Evolutionary conservation across 2,113 vertebrate species (phyloP).

Genomic region (Ptyas mucosa): DNA sequence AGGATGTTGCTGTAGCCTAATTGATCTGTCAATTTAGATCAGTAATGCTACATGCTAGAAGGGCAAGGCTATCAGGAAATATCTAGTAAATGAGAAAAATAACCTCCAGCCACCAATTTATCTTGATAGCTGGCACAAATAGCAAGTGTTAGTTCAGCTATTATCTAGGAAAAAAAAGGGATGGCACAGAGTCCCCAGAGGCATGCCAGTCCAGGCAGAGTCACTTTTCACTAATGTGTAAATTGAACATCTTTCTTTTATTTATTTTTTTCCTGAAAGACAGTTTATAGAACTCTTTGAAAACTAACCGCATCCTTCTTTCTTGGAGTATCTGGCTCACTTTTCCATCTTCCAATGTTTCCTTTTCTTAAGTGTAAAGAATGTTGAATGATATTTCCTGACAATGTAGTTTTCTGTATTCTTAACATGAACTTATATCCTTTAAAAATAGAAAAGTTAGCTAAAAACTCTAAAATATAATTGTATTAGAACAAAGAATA

Average conservation of each 20-base stretch:
- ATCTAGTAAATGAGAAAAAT: constrained; percentile 46
- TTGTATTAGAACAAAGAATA: background rate
- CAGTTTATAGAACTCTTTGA: background rate
- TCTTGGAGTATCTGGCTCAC: background rate
- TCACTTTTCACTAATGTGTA: constrained; percentile 29
- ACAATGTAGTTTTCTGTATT: background rate
- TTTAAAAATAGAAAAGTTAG: background rate
- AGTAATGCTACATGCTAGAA: constrained; percentile 28
- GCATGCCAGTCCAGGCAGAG: constrained; percentile 6
- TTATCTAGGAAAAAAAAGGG: background rate
- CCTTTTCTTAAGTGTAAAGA: background rate
- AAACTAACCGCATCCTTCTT: background rate
- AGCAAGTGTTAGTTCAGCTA: constrained; percentile 34
- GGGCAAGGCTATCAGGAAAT: constrained; percentile 47
- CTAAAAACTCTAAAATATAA: background rate
- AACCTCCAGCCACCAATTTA: constrained; percentile 41
- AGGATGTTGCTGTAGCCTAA: constrained; percentile 17
- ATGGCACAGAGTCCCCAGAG: background rate
- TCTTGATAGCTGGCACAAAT: constrained; percentile 29
- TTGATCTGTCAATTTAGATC: constrained; percentile 41
- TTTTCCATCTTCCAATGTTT: background rate
- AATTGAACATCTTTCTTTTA: constrained; percentile 5
- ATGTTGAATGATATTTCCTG: background rate
- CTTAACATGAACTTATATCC: background rate
- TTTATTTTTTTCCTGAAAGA: constrained; percentile 22